A percentile compares a stretch with the other conserved stretches of the same genome.
Evolutionary conservation across 2,888 invertebrate species (phyloP).

Genomic region (Lymantria dispar): DNA sequence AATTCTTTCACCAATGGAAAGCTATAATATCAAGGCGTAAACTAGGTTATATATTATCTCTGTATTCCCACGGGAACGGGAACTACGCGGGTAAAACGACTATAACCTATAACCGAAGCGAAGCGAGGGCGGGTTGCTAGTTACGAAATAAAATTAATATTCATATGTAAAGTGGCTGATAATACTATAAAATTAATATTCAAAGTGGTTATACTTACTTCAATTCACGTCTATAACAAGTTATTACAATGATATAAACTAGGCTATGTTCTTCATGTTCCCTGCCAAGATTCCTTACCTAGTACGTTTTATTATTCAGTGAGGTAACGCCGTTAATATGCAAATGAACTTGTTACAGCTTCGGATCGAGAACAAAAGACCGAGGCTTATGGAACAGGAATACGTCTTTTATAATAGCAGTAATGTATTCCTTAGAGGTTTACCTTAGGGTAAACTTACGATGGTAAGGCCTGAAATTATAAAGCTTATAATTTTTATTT

Average conservation of each 20-base stretch:
- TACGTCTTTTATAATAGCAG: slow-evolving; percentile 13
- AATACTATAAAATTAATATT: too few species aligned
- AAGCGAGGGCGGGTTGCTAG: too few species aligned
- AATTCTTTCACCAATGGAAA: too few species aligned
- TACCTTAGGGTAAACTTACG: neutral
- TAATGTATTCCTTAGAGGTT: neutral
- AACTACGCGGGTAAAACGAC: too few species aligned
- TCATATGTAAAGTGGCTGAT: too few species aligned
- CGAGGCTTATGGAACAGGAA: slow-evolving; percentile 9
- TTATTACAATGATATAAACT: neutral
- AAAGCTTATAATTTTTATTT: neutral
- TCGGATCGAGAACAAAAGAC: slow-evolving; percentile 24
- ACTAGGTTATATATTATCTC: too few species aligned
- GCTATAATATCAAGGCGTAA: too few species aligned
- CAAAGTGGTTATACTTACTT: neutral
- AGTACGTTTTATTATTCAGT: slow-evolving; percentile 24
- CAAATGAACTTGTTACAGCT: slow-evolving; percentile 26
- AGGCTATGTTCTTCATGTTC: neutral
- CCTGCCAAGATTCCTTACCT: neutral
- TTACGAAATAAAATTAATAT: too few species aligned
- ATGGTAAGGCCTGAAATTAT: neutral
- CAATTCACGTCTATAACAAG: neutral
- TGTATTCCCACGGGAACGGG: too few species aligned
- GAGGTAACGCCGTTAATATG: slow-evolving; percentile 27
- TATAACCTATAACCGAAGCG: too few species aligned